These are phyloP conservation scores for Neostethus bicornis DNA, from an alignment of 2,797 vertebrate species.

Conservation along the genomic window DNA sequence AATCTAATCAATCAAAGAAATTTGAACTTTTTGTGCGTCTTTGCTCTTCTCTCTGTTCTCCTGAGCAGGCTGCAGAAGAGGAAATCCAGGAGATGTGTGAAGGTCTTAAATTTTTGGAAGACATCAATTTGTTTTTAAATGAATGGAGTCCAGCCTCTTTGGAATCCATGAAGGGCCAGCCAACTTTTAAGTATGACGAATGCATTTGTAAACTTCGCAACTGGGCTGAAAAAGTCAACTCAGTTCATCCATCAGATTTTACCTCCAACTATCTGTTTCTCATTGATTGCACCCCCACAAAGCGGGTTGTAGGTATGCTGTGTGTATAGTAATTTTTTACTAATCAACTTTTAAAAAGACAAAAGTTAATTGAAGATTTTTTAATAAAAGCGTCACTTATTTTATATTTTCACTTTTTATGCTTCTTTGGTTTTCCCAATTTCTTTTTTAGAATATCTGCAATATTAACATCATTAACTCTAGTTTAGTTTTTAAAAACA, in stretches of 20 bases:
- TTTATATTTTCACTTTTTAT: too few species aligned
- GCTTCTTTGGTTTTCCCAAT: not conserved
- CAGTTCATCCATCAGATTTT: slow-evolving; percentile 56
- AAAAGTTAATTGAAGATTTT: too few species aligned
- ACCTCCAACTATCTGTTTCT: slow-evolving; percentile 77
- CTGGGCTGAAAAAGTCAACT: slow-evolving; percentile 70
- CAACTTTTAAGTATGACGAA: slow-evolving; percentile 67
- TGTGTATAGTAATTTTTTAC: not conserved
- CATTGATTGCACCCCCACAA: slow-evolving; percentile 69
- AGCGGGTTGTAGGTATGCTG: slow-evolving; percentile 72
- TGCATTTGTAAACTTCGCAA: slow-evolving; percentile 65
- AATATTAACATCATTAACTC: not conserved
- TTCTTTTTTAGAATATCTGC: not conserved
- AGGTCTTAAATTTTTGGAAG: slow-evolving; percentile 73
- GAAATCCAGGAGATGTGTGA: slow-evolving; percentile 77
- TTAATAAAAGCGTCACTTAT: too few species aligned
- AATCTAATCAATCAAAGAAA: not conserved
- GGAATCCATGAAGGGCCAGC: slow-evolving; percentile 68
- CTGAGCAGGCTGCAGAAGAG: slow-evolving; percentile 70
- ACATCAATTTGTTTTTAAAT: slow-evolving; percentile 67
- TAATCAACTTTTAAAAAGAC: not conserved
- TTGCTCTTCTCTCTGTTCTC: not conserved
- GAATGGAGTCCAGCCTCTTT: slow-evolving; percentile 71
- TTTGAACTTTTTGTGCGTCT: not conserved
- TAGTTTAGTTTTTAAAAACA: too few species aligned